Evolutionary conservation across 2,888 invertebrate species (phyloP), one percentile per base, ranked within the genome.

Genomic region (Ichneumoninae sp.): DNA sequence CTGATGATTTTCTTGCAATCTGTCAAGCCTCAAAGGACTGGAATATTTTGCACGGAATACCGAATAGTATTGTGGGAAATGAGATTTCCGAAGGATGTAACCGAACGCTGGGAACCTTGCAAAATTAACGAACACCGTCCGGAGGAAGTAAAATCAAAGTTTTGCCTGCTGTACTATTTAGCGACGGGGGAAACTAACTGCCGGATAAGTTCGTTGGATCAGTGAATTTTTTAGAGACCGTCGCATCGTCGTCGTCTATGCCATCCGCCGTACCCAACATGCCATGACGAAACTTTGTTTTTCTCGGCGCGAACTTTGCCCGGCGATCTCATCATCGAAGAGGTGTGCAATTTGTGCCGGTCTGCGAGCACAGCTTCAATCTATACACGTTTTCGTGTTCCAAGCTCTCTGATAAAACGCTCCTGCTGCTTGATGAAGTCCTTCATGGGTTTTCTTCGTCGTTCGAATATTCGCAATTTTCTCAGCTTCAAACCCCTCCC

Each of bases 151-250:
- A 75, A 81, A 85, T 81, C 75, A 81, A 85, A 85, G 84, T 81
- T 81, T 79, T 63, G 36, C 44, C 47, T 75, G 57, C 75, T 85
- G 54, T 66, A 81, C 70, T 81, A 79, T 85, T 85, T 79, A 85
- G 69, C 54, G 50, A 63, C 69, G 54, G 57, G 52, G 70, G 36
- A 65, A 60, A 47, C 50, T 47, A 66, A 47, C 74, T 44, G 75
- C 22, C 7, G 71, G 70, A 57, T 57, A 57, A 85, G 75, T 85
- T 85, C 69, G 71, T 40, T 57, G 75, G 75, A 70, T 81, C 57
- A 40, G 84, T 81, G 75, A 81, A 81, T 81, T 85, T 85, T 85
- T 85, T 78, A 85, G 57, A 75, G 36, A 26, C 63, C 57, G 69
- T 70, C 69, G 50, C 57, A 57, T 57, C 44, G 16, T 44, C 74